Evolutionary conservation across 1,140 invertebrate genomes (phyloP).

Genomic region (Ridgeia piscesae): DNA sequence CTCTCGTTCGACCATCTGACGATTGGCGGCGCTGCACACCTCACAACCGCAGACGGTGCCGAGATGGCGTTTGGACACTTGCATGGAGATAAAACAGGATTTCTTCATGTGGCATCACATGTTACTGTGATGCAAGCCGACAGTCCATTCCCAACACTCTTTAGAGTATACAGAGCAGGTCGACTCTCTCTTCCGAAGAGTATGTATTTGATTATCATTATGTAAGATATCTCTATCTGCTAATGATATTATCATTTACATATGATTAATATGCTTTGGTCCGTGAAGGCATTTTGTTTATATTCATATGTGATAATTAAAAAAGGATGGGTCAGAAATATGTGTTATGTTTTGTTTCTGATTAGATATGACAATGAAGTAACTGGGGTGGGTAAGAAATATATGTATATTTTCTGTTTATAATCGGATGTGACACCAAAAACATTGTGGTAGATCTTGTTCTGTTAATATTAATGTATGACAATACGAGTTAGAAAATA

Average conservation of each 20-base stretch:
- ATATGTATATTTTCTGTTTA: neutral
- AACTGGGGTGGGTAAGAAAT: neutral
- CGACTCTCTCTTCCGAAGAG: constrained; percentile 38
- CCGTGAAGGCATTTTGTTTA: too few species aligned
- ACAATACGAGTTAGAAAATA: too few species aligned
- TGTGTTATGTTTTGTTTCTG: too few species aligned
- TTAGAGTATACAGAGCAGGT: constrained; percentile 39
- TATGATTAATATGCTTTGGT: too few species aligned
- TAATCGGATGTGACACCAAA: neutral
- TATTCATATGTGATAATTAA: too few species aligned
- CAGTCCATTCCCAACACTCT: constrained; percentile 40
- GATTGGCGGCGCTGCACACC: constrained; percentile 39
- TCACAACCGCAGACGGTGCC: constrained; percentile 33
- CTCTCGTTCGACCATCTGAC: constrained; percentile 36
- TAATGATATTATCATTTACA: neutral
- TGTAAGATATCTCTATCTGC: neutral
- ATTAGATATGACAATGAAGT: neutral
- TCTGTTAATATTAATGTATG: too few species aligned
- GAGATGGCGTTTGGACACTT: constrained; percentile 34
- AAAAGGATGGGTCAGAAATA: too few species aligned
- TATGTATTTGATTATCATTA: constrained; percentile 22
- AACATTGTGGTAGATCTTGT: too few species aligned
- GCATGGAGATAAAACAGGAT: constrained; percentile 41
- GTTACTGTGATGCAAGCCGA: constrained; percentile 35
- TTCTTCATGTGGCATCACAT: constrained; percentile 37